These are phyloP conservation scores for Rotaria socialis DNA, from an alignment of 2,888 invertebrate species.

Conservation along the genomic window DNA sequence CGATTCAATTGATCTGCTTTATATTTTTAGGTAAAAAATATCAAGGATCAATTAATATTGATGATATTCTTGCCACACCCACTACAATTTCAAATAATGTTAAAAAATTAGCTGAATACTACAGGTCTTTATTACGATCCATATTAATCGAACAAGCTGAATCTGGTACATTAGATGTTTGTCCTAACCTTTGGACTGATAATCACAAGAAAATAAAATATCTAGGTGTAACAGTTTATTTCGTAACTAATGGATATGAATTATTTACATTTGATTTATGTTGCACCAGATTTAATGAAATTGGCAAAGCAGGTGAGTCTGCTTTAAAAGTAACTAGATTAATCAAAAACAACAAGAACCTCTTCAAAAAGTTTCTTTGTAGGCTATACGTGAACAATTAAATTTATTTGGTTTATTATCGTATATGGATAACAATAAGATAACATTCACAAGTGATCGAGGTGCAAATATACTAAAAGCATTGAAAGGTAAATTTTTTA, in stretches of 20 bases:
- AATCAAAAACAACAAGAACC: too few species aligned
- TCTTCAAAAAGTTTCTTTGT: too few species aligned
- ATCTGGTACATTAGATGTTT: background rate
- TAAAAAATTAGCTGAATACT: background rate
- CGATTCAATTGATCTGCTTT: background rate
- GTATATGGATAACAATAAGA: too few species aligned
- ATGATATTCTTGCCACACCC: background rate
- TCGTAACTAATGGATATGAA: background rate
- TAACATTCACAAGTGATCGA: too few species aligned
- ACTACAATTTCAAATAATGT: background rate
- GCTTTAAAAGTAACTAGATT: too few species aligned
- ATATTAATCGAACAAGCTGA: background rate
- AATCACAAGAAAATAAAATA: background rate
- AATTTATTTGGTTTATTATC: too few species aligned
- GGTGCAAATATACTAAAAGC: too few species aligned
- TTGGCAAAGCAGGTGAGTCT: too few species aligned
- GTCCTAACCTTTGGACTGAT: background rate
- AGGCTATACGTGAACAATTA: too few species aligned
- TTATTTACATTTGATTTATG: background rate
- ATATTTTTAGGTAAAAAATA: background rate
- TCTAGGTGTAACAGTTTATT: background rate
- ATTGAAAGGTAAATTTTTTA: too few species aligned
- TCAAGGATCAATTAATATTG: background rate
- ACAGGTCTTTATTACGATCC: background rate
- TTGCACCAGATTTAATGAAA: too few species aligned